Evolutionary conservation across 2,888 invertebrate species (phyloP), one percentile per base, ranked within the genome.

Genomic region (Drosophila melanosoma): DNA sequence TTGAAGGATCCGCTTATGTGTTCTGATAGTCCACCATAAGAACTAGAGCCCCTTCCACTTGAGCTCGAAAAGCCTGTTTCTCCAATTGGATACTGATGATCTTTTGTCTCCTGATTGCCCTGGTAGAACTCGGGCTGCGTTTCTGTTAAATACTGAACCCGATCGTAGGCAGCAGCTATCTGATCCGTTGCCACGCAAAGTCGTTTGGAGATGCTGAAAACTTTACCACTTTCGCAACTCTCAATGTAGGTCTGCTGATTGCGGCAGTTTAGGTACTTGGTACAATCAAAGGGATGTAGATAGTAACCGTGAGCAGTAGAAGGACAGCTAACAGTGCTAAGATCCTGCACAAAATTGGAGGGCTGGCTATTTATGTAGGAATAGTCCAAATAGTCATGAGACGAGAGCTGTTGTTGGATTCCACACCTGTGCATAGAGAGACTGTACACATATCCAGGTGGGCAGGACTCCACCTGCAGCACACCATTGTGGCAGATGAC

Each of bases 221-320:
- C 93, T 0, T 95, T 95, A 0, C 95, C 95, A 2, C 95, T 94
- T 0, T 94, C 94, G 82, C 96, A 96, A 20, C 94, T 94, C 75
- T 95, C 95, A 0, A 95, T 93, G 38, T 92, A 92, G 0, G 95
- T 95, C 49, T 94, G 93, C 0, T 95, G 95, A 79, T 94, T 94
- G 94, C 94, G 94, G 83, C 96, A 96, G 82, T 94, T 95, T 17
- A 96, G 93, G 83, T 95, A 96, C 82, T 95, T 94, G 67, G 95
- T 94, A 81, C 96, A 96, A 66, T 95, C 95, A 48, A 91, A 91
- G 5, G 92, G 91, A 82, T 91, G 86, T 33, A 92, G 59, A 49
- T 81, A 92, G 33, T 94, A 87, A 0, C 95, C 96, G 64, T 92
- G 93, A 2, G 92, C 89, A 38, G 93, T 92, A 2, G 88, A 81